These are phyloP conservation scores for Parauchenoglanis ngamensis DNA, from an alignment of 2,797 vertebrate species.

Conservation along the genomic window DNA sequence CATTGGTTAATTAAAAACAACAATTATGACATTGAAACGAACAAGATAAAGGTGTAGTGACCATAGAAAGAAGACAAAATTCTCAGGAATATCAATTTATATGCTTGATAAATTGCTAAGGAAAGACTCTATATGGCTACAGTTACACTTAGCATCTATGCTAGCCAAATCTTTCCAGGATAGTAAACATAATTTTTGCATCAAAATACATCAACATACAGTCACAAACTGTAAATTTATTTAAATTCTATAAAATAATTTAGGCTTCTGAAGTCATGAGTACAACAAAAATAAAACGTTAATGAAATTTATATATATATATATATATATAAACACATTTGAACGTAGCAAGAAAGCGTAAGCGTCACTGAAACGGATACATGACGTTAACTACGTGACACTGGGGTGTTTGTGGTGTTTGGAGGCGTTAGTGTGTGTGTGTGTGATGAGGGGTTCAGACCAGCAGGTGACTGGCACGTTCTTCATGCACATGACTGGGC, in stretches of 20 bases:
- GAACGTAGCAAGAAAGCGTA: not conserved
- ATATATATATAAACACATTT: not conserved
- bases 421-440: slow-evolving; percentile 16
- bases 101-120: not conserved
- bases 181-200: not conserved
- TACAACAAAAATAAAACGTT: not conserved
- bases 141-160: not conserved
- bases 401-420: not conserved
- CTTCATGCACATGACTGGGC: slow-evolving; percentile 82
- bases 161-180: not conserved
- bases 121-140: not conserved
- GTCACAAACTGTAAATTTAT: not conserved
- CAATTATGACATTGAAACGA: not conserved
- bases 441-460: slow-evolving; percentile 65
- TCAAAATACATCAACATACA: not conserved
- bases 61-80: not conserved
- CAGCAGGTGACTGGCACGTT: slow-evolving; percentile 79
- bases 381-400: not conserved
- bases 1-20: not conserved
- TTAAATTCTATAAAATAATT: not conserved
- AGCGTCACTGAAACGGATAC: not conserved
- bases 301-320: not conserved
- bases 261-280: not conserved
- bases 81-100: not conserved
- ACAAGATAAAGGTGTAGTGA: not conserved